These are phyloP conservation scores for Ashinkailepas kermadecensis DNA, from an alignment of 2,888 invertebrate genomes.

Conservation along the genomic window DNA sequence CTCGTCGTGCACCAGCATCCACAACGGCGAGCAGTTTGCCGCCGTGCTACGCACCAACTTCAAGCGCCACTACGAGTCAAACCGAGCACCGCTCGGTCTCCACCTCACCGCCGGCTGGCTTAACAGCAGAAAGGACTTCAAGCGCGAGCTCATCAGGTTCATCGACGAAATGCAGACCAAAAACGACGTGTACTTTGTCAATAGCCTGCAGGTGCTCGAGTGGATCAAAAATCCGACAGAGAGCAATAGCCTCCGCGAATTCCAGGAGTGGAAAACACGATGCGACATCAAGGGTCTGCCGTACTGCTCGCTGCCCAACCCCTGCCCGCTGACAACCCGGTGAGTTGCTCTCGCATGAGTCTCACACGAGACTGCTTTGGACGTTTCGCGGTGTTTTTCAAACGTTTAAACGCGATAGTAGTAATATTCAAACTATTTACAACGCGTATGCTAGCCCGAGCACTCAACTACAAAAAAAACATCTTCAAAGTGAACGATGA, in stretches of 20 bases:
- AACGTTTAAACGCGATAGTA: too few species aligned
- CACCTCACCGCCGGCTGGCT: constrained; percentile 94
- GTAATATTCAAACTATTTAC: too few species aligned
- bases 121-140: constrained; percentile 77
- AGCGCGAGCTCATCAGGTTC: constrained; percentile 82
- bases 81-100: constrained; percentile 73
- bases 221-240: constrained; percentile 96
- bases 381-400: too few species aligned
- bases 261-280: constrained; percentile 92
- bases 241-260: constrained; percentile 73
- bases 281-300: constrained; percentile 91
- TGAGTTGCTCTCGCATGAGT: constrained; percentile 15
- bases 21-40: constrained; percentile 33
- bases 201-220: constrained; percentile 71
- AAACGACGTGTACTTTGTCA: constrained; percentile 88
- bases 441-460: too few species aligned
- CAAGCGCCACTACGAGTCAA: constrained; percentile 84
- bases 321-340: constrained; percentile 78
- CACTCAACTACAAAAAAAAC: too few species aligned
- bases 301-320: constrained; percentile 83
- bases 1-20: constrained; percentile 83
- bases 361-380: too few species aligned
- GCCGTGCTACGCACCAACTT: constrained; percentile 85
- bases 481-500: too few species aligned
- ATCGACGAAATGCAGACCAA: constrained; percentile 84